phyloP scores from a whole-genome alignment of 1,140 invertebrate genomes.

The Hypsibius dujardini region DNA sequence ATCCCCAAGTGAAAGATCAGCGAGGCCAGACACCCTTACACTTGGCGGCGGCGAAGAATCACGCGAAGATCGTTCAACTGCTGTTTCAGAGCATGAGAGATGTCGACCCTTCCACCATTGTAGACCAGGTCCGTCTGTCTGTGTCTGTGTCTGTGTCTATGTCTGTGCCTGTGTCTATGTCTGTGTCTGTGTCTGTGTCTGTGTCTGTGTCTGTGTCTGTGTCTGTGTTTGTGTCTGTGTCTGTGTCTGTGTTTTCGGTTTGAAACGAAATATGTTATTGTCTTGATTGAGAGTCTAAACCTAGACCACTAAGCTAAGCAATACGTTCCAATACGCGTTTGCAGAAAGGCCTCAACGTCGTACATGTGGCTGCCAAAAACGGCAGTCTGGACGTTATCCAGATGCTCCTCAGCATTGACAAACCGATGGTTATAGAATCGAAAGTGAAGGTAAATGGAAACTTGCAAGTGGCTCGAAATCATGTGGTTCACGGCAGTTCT shows the following conservation, averaged over 20 bases:
- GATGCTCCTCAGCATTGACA: neutral
- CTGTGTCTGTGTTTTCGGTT: neutral
- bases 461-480: neutral
- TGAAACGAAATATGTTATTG: neutral
- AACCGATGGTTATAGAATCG: neutral
- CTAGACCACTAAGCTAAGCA: neutral
- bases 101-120: neutral
- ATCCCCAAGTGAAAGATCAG: slow-evolving; percentile 77
- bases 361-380: neutral
- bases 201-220: neutral
- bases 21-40: slow-evolving; percentile 42
- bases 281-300: neutral
- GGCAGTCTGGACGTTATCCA: slow-evolving; percentile 10
- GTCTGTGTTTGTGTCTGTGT: neutral
- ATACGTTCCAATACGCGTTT: neutral
- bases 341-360: slow-evolving; percentile 13
- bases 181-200: neutral
- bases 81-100: slow-evolving; percentile 43
- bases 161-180: neutral
- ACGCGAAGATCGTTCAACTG: slow-evolving; percentile 88
- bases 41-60: slow-evolving; percentile 89
- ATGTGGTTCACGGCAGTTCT: neutral
- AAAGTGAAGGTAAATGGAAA: slow-evolving; percentile 1
- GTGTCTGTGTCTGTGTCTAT: neutral
- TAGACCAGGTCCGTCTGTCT: neutral